Conservation (phyloP, 92 coral and sea anemone species). For the Phenganax subtilis region DNA sequence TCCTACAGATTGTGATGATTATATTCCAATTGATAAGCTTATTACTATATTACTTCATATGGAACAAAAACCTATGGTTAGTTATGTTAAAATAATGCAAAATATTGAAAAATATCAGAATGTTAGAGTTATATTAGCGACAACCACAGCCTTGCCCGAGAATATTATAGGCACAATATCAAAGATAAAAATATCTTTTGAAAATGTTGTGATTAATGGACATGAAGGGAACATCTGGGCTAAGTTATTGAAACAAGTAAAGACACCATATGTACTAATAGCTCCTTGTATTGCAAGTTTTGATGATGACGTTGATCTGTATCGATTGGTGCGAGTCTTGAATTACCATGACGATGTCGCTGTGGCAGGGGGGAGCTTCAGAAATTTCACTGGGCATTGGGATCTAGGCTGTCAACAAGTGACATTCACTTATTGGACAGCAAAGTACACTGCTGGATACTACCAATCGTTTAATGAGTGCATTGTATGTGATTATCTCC, state of each 20-base stretch:
- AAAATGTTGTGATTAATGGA: constrained; percentile 3
- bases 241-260: background rate
- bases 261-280: constrained; percentile 21
- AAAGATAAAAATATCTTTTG: constrained; percentile 11
- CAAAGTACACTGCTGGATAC: constrained; percentile 65
- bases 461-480: constrained; percentile 79
- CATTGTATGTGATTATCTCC: constrained; percentile 67
- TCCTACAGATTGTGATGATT: constrained; percentile 58
- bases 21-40: constrained; percentile 55
- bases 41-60: constrained; percentile 57
- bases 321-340: constrained; percentile 58
- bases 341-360: constrained; percentile 59
- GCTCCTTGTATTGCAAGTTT: constrained; percentile 11
- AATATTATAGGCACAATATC: background rate
- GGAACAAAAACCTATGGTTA: constrained; percentile 38
- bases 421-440: constrained; percentile 78
- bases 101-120: constrained; percentile 22
- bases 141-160: constrained; percentile 10
- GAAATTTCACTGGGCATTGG: constrained; percentile 75
- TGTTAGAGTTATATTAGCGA: constrained; percentile 10
- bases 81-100: constrained; percentile 23
- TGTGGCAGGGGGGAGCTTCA: constrained; percentile 78
- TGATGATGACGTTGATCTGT: constrained; percentile 34
- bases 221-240: constrained; percentile 12
- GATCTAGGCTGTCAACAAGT: constrained; percentile 84